Base-by-base conservation (phyloP, 2,888 invertebrate genomes). In the Cheilosia urbana region DNA sequence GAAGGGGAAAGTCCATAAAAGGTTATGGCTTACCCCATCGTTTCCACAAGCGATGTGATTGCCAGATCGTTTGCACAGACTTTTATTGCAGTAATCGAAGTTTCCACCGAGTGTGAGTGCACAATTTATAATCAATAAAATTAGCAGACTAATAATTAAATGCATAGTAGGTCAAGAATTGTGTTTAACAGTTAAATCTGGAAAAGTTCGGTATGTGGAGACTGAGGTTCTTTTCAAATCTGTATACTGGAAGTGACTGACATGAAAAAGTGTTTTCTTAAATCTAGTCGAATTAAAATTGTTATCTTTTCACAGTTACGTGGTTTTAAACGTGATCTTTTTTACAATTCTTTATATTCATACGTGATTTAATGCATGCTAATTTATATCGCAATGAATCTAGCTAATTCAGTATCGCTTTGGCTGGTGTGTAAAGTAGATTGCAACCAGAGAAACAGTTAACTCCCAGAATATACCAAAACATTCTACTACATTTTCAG, bases 61-160 rank as follows among this genome's bases (percentile, higher is more conserved):
- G 24, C 81, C 63, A 15, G 89, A 91, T n/a, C 4, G n/a, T 21
- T 58, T 63, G 30, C 73, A 73, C 3, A 73, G 30, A n/a, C 7
- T 42, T 21, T 34, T 73, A 17, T 21, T 13, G 45, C 73, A 73
- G 13, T 73, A 73, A 24, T 78, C 57, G 45, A 4, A 58, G 49
- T 76, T 65, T 17, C 60, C 42, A 9, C 71, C 17, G 3, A 58
- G 21, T 34, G 65, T 62, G 42, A 55, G 27, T 24, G 51, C 47
- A 24, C 42, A 37, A 27, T 24, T 49, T 11, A 49, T 42, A 9
- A 71, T 42, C 6, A 79, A 27, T n/a, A 58, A 13, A 51, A 84
- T 7, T 9, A 76, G n/a, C 49, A 60, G 19, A 60, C 30, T 15
- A 6, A 40, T 37, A 13, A 13, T 13, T 37, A 13, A 13, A 37